Evolutionary conservation across 2,113 vertebrate genomes (phyloP).

Genomic region (Bagarius yarrelli): DNA sequence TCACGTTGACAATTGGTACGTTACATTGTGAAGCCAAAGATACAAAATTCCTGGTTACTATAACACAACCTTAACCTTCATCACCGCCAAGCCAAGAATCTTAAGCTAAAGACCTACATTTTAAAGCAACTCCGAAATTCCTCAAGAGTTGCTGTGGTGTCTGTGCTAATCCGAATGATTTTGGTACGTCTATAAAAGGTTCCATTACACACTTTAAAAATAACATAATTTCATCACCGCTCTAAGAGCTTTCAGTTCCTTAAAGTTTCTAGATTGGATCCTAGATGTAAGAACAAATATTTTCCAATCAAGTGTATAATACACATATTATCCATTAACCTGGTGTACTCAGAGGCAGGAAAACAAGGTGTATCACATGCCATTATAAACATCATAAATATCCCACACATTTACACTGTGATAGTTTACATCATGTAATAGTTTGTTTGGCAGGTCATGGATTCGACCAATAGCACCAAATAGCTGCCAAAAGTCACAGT

Average conservation of each 20-base stretch:
- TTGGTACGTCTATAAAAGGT: constrained; percentile 14
- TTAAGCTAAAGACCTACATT: constrained; percentile 8
- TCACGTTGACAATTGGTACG: not conserved
- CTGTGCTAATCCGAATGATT: not conserved
- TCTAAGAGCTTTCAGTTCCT: constrained; percentile 1
- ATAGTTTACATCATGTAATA: too few relatives aligned
- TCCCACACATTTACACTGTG: not conserved
- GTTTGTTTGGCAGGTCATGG: too few relatives aligned
- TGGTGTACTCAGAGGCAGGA: not conserved
- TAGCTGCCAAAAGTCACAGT: not conserved
- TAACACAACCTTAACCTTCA: not conserved
- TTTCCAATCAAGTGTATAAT: too few relatives aligned
- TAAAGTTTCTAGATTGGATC: not conserved
- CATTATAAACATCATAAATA: not conserved
- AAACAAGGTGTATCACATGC: not conserved
- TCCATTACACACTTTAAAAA: constrained; percentile 11
- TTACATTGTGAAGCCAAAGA: not conserved
- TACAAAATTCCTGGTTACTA: not conserved
- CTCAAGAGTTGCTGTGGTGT: not conserved
- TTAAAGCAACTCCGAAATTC: constrained; percentile 9
- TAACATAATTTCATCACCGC: not conserved
- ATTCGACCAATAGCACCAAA: too few relatives aligned
- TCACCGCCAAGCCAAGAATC: constrained; percentile 7
- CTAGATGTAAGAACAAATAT: too few relatives aligned
- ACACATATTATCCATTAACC: too few relatives aligned